Conservation (phyloP, 2,888 invertebrate species). For the Galeruca laticollis region DNA sequence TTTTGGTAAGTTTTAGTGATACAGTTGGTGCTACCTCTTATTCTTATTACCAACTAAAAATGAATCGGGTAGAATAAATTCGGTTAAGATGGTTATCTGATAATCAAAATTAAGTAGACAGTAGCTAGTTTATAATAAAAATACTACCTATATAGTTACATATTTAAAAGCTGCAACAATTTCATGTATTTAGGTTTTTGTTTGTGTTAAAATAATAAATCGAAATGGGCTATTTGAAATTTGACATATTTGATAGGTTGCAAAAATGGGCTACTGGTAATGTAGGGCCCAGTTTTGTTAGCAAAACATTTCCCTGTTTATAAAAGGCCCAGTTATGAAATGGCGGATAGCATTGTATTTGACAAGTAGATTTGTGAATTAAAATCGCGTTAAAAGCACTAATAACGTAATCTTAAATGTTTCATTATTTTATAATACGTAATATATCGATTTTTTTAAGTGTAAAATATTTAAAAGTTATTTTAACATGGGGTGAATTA, state of each 20-base stretch:
- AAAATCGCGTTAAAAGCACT: slow-evolving; percentile 46
- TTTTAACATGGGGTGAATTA: slow-evolving; percentile 60
- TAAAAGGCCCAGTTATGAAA: slow-evolving; percentile 64
- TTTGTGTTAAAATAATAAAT: slow-evolving; percentile 6
- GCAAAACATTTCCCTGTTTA: slow-evolving; percentile 60
- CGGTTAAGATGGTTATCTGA: neutral
- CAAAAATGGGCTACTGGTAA: slow-evolving; percentile 42
- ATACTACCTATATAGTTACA: neutral
- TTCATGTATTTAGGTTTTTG: neutral
- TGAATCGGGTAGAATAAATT: neutral
- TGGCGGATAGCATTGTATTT: slow-evolving; percentile 65
- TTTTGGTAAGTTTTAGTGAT: neutral
- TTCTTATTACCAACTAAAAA: slow-evolving; percentile 5
- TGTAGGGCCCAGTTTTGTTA: slow-evolving; percentile 48
- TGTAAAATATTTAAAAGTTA: slow-evolving; percentile 46
- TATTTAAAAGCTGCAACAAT: neutral
- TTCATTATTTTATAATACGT: slow-evolving; percentile 46
- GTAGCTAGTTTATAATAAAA: neutral
- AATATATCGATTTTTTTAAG: slow-evolving; percentile 48
- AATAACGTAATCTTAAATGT: slow-evolving; percentile 48
- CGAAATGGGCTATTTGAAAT: slow-evolving; percentile 19
- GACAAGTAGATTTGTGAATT: slow-evolving; percentile 58
- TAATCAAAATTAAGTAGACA: neutral
- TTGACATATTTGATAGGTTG: slow-evolving; percentile 46
- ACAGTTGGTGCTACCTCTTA: neutral